phyloP scores from a whole-genome alignment of 2,797 vertebrate species.

The Muscicapa comitata region DNA sequence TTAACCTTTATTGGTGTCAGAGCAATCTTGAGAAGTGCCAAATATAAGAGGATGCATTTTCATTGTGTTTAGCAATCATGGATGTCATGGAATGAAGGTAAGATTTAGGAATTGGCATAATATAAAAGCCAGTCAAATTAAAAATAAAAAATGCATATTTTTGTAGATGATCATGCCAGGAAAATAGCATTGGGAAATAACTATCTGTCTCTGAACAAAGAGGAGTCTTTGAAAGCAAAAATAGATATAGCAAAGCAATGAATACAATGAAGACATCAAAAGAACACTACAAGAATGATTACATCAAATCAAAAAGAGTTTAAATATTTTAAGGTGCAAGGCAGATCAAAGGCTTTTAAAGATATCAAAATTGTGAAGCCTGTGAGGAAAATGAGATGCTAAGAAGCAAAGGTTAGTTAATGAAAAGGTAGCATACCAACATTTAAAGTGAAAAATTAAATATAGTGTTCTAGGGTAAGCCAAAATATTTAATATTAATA shows the following conservation, averaged over 20 bases:
- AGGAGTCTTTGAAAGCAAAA: not conserved
- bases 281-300: not conserved
- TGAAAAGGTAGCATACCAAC: not conserved
- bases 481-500: slow-evolving; percentile 11
- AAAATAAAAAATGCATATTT: not conserved
- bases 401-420: not conserved
- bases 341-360: not conserved
- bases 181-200: not conserved
- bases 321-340: not conserved
- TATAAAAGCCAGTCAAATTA: not conserved
- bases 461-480: not conserved
- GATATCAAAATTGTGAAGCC: not conserved
- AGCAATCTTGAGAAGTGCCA: not conserved
- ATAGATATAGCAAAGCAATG: not conserved
- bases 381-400: not conserved
- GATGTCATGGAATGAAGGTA: not conserved
- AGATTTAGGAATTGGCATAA: not conserved
- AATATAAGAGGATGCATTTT: not conserved
- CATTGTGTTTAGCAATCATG: not conserved
- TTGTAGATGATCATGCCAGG: not conserved
- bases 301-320: not conserved
- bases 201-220: not conserved
- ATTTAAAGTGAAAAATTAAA: not conserved
- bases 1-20: not conserved
- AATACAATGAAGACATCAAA: slow-evolving; percentile 9